phyloP scores from a whole-genome alignment of 2,888 invertebrate genomes.

The Seladonia tumulorum region DNA sequence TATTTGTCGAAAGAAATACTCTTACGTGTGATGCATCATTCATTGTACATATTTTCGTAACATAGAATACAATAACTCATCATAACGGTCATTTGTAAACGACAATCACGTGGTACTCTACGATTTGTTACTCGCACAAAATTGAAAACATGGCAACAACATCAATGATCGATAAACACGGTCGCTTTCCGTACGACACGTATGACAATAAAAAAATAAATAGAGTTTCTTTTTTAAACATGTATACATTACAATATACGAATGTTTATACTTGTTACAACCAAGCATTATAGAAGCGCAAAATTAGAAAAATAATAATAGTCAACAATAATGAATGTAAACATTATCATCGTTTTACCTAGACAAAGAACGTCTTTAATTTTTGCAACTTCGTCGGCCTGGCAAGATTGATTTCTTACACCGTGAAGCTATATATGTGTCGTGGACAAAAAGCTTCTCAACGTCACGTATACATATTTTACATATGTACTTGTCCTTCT shows the following conservation, averaged over 20 bases:
- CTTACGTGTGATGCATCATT: constrained; percentile 34
- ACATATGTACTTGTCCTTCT: neutral
- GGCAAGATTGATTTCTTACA: constrained; percentile 27
- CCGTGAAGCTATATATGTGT: constrained; percentile 12
- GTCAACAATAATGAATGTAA: constrained; percentile 27
- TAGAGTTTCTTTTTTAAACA: neutral
- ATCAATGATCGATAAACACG: constrained; percentile 53
- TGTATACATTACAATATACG: neutral
- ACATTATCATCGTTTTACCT: constrained; percentile 22
- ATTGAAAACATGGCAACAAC: constrained; percentile 63
- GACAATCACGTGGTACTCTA: constrained; percentile 64
- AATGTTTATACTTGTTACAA: neutral
- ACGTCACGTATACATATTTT: neutral
- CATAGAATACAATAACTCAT: constrained; percentile 28
- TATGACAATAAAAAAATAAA: neutral
- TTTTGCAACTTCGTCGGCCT: constrained; percentile 29
- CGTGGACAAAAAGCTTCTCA: constrained; percentile 3
- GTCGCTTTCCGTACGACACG: constrained; percentile 17
- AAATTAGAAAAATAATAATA: constrained; percentile 4
- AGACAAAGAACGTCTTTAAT: constrained; percentile 16
- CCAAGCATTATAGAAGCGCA: neutral
- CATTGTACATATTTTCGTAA: constrained; percentile 38
- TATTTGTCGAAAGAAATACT: neutral
- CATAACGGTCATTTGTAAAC: constrained; percentile 69
- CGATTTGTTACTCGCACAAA: constrained; percentile 43